Conservation (phyloP, 2,888 invertebrate species). For the Alloplasta piceator region DNA sequence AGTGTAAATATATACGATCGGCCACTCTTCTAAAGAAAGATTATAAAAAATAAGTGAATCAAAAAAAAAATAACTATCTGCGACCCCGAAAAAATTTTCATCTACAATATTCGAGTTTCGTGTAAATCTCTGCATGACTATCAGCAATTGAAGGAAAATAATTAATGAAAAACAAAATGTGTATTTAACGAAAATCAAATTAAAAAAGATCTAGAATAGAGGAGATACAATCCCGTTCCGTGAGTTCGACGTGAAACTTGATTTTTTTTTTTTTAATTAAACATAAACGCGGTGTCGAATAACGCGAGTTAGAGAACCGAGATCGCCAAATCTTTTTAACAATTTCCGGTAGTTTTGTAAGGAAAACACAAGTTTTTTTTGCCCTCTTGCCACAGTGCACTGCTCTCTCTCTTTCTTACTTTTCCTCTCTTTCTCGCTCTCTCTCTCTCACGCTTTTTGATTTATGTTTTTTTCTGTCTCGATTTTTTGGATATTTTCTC, state of each 20-base stretch:
- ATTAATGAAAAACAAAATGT: constrained; percentile 46
- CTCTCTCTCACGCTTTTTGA: constrained; percentile 28
- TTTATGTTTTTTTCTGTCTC: constrained; percentile 22
- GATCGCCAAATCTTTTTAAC: constrained; percentile 72
- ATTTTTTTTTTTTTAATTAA: constrained; percentile 18
- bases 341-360: constrained; percentile 66
- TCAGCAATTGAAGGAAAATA: constrained; percentile 45
- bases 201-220: constrained; percentile 52
- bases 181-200: constrained; percentile 46
- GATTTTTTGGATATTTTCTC: constrained; percentile 61
- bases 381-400: constrained; percentile 81
- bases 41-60: neutral
- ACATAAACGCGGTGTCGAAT: constrained; percentile 31
- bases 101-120: constrained; percentile 51
- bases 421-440: constrained; percentile 53
- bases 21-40: constrained; percentile 49
- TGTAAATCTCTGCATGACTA: constrained; percentile 60
- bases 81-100: constrained; percentile 57
- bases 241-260: constrained; percentile 32
- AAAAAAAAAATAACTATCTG: constrained; percentile 34
- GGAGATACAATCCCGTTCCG: constrained; percentile 54
- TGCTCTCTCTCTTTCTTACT: constrained; percentile 72
- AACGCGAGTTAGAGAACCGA: constrained; percentile 67
- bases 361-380: constrained; percentile 58
- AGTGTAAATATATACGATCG: constrained; percentile 47